Base-by-base conservation (phyloP, 2,888 invertebrate genomes). In the Argyresthia goedartella region DNA sequence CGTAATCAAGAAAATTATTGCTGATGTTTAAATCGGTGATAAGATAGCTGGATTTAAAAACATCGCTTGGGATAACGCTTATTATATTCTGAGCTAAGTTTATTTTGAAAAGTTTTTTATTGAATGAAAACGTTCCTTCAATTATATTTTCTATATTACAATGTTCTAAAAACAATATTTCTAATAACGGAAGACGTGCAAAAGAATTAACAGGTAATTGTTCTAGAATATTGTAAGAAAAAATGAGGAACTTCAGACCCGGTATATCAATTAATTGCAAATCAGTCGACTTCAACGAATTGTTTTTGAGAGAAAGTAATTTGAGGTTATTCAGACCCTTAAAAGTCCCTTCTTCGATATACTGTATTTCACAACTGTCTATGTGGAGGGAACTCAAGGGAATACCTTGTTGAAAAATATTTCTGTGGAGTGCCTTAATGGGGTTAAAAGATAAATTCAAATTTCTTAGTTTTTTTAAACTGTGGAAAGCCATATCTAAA, bases 401-500 rank as follows among this genome's bases (percentile, higher is more conserved):
- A 57, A 95, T 75, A 33, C 93, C 91, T 58, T 93, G 93, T 66
- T 93, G 91, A 65, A 95, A 94, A 57, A 93, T 89, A 57, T 91
- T 89, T 60, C 91, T 91, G 57, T 93, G 91, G 8, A 97, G 81
- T 49, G 91, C 85, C 57, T 88, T 89, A 14, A 97, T 74, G 8
- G 90, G 89, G 81, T 97, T 97, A 60, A 91, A 90, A 0, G 94
- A 93, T 34, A 97, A 82, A 73, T 95, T 94, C 15, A 97, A 82
- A 39, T 92, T 90, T 57, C 93, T 88, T 8, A 97, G 78, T 64
- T 92, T 92, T 65, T 93, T 93, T 39, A 96, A 81, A 49, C 92
- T 90, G 41, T 91, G 91, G 60, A 97, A 91, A 0, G 94, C 91
- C 65, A 91, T 91, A 9, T 93, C 89, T 59, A 92, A 93, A 57